phyloP scores from a whole-genome alignment of 2,888 invertebrate genomes.

The Drosophila multiciliata region DNA sequence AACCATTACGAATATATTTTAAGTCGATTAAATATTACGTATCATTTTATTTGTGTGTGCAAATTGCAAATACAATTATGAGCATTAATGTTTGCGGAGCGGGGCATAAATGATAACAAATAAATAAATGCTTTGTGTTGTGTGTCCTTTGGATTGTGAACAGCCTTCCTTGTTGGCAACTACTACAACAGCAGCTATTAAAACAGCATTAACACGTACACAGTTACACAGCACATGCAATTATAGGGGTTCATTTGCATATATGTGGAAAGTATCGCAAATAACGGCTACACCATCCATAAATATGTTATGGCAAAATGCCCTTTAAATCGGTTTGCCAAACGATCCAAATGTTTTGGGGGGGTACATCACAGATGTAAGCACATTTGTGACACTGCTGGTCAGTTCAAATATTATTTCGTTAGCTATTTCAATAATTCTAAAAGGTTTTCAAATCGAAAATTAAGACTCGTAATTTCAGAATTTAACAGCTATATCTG shows the following conservation, averaged over 20 bases:
- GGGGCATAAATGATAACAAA: conserved; percentile 13
- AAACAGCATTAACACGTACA: conserved; percentile 40
- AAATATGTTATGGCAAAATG: conserved; percentile 25
- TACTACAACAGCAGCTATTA: conserved; percentile 27
- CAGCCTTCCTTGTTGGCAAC: conserved; percentile 27
- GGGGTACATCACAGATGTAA: background rate
- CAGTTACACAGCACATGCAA: conserved; percentile 37
- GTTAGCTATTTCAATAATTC: background rate
- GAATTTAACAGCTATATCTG: background rate
- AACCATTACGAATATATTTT: conserved; percentile 16
- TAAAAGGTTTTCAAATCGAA: background rate
- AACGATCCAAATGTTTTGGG: conserved; percentile 2
- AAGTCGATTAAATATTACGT: background rate
- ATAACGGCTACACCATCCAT: conserved; percentile 11
- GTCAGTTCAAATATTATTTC: background rate
- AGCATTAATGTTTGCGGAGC: background rate
- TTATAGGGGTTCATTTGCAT: conserved; percentile 49
- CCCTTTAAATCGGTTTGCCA: conserved; percentile 29
- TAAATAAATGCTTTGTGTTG: conserved; percentile 17
- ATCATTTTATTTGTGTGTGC: conserved; percentile 17
- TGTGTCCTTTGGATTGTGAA: conserved; percentile 8
- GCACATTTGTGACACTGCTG: background rate
- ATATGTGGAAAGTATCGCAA: conserved; percentile 29
- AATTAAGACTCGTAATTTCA: background rate
- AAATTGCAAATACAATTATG: conserved; percentile 21